Conservation (phyloP, 2,888 invertebrate species). For the Dynastes grantii region DNA sequence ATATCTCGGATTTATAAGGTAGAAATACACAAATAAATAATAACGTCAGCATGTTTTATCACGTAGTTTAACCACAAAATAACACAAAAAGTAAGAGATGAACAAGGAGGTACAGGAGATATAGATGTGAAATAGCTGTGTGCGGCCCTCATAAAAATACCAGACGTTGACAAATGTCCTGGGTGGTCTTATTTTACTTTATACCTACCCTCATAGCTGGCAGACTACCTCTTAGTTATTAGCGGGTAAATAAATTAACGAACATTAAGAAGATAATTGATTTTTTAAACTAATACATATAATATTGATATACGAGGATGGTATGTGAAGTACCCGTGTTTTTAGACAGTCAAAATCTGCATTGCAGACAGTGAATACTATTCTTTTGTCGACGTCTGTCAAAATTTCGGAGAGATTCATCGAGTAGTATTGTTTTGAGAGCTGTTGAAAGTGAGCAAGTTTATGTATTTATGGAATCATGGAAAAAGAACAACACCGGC, state of each 20-base stretch:
- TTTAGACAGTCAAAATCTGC: too few relatives aligned
- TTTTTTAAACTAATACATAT: not conserved
- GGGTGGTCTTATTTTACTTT: slow-evolving; percentile 53
- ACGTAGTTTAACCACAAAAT: slow-evolving; percentile 29
- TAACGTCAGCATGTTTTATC: slow-evolving; percentile 15
- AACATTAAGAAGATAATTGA: slow-evolving; percentile 24
- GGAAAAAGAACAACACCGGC: too few relatives aligned
- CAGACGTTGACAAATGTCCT: slow-evolving; percentile 51
- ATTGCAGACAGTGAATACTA: too few relatives aligned
- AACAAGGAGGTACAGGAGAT: not conserved
- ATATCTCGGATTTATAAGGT: slow-evolving; percentile 15
- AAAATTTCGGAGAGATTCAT: too few relatives aligned
- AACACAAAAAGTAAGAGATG: slow-evolving; percentile 23
- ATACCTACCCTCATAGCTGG: slow-evolving; percentile 38
- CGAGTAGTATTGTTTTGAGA: too few relatives aligned
- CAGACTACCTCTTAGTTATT: slow-evolving; percentile 30
- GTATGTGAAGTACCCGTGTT: too few relatives aligned
- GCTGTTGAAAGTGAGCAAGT: too few relatives aligned
- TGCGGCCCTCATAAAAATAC: slow-evolving; percentile 48
- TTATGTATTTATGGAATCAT: too few relatives aligned
- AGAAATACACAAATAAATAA: slow-evolving; percentile 13
- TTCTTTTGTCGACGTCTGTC: too few relatives aligned
- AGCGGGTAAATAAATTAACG: slow-evolving; percentile 37
- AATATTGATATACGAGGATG: not conserved
- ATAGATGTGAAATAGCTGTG: slow-evolving; percentile 32